Evolutionary conservation across 2,113 vertebrate species (phyloP), one percentile per base, ranked within the genome.

Genomic region (Salvelinus sp.): DNA sequence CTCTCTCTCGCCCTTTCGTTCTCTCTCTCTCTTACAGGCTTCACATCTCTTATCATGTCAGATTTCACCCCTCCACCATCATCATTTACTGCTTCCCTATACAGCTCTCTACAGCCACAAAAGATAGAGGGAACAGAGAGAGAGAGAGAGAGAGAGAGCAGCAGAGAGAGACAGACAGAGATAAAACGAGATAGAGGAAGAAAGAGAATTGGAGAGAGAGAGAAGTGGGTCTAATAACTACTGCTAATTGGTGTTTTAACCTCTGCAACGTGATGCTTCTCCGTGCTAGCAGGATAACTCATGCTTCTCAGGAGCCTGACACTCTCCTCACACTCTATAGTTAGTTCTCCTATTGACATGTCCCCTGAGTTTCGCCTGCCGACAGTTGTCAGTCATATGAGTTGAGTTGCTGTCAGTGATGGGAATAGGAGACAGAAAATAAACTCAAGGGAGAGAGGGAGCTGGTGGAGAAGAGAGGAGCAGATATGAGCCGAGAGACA

Each of bases 201-300:
- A 44, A 9, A 63, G 62, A 48, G 27, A 48, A 74, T 33, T 9
- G 7, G 7, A 44, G 38, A 38, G 6, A 33, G 66, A 69, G 22
- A 74, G 75, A 12, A 1, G 73, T 76, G 75, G 72, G 50, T 54
- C 83, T 88, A 89, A 89, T 88, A 89, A 89, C 77, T 76, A 72
- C 10, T 71, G 80, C 86, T 90, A 90, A 92, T 89, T 91, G 89
- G 80, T 75, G 82, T 83, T 88, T 86, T 88, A 89, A 92, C 87
- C 86, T 87, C 86, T 78, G 82, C 75, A 85, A 78, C 79, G 5
- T 22, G 72, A 76, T 75, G 77, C 79, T 79, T 85, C 78, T 82
- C 82, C 76, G 68, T 81, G 79, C 88, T 75, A 72, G 66, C 77
- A 75, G 75, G 64, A 64, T 82, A 30, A 27, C 20, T 28, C 0